Evolutionary conservation across 1,140 invertebrate genomes (phyloP).

Genomic region (Nasonia giraulti): DNA sequence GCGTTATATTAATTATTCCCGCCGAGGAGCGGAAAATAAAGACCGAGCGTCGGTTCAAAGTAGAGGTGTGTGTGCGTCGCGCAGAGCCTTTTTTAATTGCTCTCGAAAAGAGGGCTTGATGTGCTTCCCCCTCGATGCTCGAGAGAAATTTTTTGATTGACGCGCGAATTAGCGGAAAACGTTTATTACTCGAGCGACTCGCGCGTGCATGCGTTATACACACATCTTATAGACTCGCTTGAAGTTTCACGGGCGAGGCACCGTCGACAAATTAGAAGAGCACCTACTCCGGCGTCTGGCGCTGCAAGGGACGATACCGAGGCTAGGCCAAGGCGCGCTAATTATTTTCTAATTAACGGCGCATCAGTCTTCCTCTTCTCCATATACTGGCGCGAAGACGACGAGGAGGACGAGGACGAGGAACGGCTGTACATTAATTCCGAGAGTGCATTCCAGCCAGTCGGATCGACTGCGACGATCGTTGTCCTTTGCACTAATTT

Average conservation of each 20-base stretch:
- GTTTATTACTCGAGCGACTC: background rate
- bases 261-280: constrained; percentile 31
- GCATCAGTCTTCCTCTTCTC: constrained; percentile 42
- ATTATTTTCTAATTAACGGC: constrained; percentile 53
- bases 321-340: background rate
- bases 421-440: constrained; percentile 42
- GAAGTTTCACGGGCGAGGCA: background rate
- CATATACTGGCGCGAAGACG: background rate
- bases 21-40: no score
- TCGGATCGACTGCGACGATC: constrained; percentile 29
- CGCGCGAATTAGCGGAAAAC: background rate
- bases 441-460: constrained; percentile 41
- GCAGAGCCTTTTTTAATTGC: background rate
- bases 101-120: background rate
- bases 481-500: constrained; percentile 41
- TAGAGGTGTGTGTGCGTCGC: no score
- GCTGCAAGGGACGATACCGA: background rate
- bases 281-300: background rate
- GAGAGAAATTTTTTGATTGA: constrained; percentile 1
- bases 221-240: background rate
- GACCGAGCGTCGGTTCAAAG: background rate
- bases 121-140: background rate
- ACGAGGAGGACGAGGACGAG: background rate
- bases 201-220: background rate
- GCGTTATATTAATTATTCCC: background rate